These are phyloP conservation scores for Alethe castanea DNA, from an alignment of 2,113 vertebrate species.

Conservation along the genomic window DNA sequence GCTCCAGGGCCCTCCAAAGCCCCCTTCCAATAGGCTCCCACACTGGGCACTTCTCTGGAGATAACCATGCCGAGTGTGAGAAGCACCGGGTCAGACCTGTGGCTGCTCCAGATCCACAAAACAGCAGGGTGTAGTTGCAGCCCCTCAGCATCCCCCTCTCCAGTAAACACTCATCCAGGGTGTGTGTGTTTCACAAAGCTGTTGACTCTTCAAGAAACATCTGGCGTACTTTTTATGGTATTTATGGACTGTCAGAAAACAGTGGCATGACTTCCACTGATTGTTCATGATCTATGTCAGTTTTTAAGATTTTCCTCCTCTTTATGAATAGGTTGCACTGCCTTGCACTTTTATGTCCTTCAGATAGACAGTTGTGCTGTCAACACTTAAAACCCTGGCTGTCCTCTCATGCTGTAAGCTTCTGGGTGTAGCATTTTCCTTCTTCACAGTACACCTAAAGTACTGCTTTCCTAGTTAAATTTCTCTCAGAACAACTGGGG, in stretches of 20 bases:
- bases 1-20: fast-evolving
- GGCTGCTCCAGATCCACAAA: not conserved
- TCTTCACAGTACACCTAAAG: not conserved
- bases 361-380: not conserved
- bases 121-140: not conserved
- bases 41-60: not conserved
- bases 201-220: not conserved
- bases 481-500: not conserved
- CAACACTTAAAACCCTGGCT: not conserved
- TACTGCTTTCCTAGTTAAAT: not conserved
- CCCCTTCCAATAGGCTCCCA: not conserved
- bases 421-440: not conserved
- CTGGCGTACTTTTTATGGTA: not conserved
- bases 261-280: not conserved
- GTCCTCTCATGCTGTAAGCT: not conserved
- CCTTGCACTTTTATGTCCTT: not conserved
- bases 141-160: not conserved
- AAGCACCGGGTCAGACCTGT: fast-evolving
- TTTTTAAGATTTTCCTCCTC: not conserved
- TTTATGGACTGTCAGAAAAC: not conserved
- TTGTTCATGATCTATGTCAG: not conserved
- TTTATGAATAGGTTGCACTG: not conserved
- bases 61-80: not conserved
- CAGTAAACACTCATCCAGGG: no score
- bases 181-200: not conserved